Percentiles rank a stretch among this genome's conserved stretches.
Evolutionary conservation across 64 coral and sea anemone species (phyloP).

Genomic region (Trachythela sp.): DNA sequence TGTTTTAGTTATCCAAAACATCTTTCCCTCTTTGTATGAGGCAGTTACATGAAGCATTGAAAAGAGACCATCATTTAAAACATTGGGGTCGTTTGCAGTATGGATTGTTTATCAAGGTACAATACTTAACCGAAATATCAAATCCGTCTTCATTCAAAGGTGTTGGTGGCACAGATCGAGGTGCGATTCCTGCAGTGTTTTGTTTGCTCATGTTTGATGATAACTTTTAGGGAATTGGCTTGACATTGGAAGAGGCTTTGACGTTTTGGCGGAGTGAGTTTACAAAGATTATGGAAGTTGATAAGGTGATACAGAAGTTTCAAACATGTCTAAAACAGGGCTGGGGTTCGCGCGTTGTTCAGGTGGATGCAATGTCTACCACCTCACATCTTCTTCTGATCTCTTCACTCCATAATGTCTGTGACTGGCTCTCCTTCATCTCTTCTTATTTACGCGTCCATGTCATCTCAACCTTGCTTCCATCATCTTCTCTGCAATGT

Average conservation of each 20-base stretch:
- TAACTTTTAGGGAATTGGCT: slow-evolving; percentile 68
- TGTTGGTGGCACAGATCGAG: background rate
- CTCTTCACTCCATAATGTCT: too few species aligned
- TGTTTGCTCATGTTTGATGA: background rate
- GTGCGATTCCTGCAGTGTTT: background rate
- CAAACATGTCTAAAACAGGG: too few species aligned
- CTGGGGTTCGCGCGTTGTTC: too few species aligned
- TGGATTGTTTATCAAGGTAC: slow-evolving; percentile 89
- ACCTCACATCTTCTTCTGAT: too few species aligned
- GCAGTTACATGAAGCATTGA: slow-evolving; percentile 74
- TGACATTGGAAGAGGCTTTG: slow-evolving; percentile 82
- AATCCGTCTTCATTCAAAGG: background rate
- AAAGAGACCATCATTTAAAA: slow-evolving; percentile 82
- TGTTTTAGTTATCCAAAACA: slow-evolving; percentile 59
- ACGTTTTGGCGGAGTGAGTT: slow-evolving; percentile 94
- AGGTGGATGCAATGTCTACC: too few species aligned
- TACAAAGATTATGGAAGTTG: slow-evolving; percentile 85
- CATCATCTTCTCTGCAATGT: too few species aligned
- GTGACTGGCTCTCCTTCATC: too few species aligned
- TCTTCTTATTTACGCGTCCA: too few species aligned
- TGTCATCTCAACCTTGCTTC: too few species aligned
- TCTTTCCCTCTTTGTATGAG: slow-evolving; percentile 91
- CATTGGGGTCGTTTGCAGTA: slow-evolving; percentile 92
- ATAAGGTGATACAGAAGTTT: slow-evolving; percentile 92
- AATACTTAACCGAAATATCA: too few species aligned